These are phyloP conservation scores for Drosophila neonasuta DNA, from an alignment of 2,888 invertebrate species.

Conservation along the genomic window DNA sequence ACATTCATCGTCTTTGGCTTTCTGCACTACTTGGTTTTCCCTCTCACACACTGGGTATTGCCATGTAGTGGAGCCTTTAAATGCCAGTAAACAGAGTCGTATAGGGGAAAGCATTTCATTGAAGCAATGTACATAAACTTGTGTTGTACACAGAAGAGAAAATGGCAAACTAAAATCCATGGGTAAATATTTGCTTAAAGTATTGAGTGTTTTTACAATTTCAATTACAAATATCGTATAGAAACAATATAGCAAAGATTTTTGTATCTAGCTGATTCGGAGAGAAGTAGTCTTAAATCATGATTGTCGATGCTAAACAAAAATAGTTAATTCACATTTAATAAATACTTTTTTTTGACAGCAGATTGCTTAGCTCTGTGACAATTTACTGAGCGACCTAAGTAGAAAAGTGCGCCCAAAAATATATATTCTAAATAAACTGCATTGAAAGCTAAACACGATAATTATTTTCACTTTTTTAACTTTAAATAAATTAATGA, in stretches of 20 bases:
- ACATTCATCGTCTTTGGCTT: slow-evolving; percentile 52
- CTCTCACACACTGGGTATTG: neutral
- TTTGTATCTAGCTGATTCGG: neutral
- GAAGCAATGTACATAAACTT: neutral
- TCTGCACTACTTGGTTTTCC: neutral
- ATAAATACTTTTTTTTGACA: too few species aligned
- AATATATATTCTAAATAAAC: too few species aligned
- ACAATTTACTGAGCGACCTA: too few species aligned
- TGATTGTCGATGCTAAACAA: too few species aligned
- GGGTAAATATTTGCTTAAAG: neutral
- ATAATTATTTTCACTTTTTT: too few species aligned
- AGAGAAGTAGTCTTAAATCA: too few species aligned
- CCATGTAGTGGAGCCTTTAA: neutral
- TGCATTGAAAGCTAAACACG: too few species aligned
- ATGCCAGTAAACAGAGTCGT: neutral
- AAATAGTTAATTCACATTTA: too few species aligned
- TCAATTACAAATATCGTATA: too few species aligned
- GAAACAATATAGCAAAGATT: neutral
- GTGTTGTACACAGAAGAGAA: neutral
- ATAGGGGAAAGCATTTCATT: neutral
- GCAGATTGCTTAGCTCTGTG: too few species aligned
- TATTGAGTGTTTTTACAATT: neutral
- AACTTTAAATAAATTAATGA: too few species aligned
- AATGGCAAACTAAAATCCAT: neutral
- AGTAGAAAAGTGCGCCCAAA: too few species aligned